phyloP scores from a whole-genome alignment of 23 tunicate genomes.

The Pegea sp. region DNA sequence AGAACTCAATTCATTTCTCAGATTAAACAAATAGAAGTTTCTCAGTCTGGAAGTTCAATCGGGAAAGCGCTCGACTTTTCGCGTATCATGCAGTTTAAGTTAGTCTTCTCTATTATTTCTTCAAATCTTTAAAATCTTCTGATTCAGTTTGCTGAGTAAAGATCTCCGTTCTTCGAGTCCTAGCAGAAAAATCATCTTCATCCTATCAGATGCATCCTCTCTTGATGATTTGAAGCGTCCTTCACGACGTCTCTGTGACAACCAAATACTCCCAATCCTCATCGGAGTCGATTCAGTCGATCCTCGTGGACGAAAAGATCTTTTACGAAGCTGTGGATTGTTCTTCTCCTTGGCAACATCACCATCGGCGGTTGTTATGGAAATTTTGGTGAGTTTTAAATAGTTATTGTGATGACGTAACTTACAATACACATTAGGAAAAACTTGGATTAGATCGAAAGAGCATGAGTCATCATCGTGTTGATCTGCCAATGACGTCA shows the following conservation, averaged over 20 bases:
- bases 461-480: too few relatives aligned
- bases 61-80: conserved; percentile 50
- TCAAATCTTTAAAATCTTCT: background rate
- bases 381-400: too few relatives aligned
- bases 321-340: conserved; percentile 40
- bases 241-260: conserved; percentile 58
- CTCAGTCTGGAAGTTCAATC: conserved; percentile 30
- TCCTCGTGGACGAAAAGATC: conserved; percentile 7
- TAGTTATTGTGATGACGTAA: too few relatives aligned
- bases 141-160: conserved; percentile 1
- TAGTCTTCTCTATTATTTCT: conserved; percentile 9
- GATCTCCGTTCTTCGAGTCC: too few relatives aligned
- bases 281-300: conserved; percentile 30
- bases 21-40: too few relatives aligned
- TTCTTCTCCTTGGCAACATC: too few relatives aligned
- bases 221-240: conserved; percentile 53
- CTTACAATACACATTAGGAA: too few relatives aligned
- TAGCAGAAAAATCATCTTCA: conserved; percentile 28
- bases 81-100: conserved; percentile 42
- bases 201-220: conserved; percentile 51
- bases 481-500: too few relatives aligned
- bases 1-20: too few relatives aligned
- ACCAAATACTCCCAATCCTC: conserved; percentile 39
- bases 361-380: too few relatives aligned
- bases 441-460: too few relatives aligned